phyloP scores from a whole-genome alignment of 1,140 invertebrate species.

The Paralvinella palmiformis region DNA sequence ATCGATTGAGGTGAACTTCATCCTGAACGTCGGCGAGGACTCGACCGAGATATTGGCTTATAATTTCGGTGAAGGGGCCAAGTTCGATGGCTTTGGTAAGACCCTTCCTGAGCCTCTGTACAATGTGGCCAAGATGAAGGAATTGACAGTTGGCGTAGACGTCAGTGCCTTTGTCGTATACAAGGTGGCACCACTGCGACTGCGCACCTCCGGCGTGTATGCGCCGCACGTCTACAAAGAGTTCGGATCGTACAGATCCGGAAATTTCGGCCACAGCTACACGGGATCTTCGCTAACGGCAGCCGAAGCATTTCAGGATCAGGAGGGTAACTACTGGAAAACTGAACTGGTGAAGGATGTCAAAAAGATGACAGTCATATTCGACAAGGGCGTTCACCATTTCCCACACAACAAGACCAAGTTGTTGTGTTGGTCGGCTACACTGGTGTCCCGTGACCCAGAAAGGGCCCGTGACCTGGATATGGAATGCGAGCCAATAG shows the following conservation, averaged over 20 bases:
- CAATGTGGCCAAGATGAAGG: conserved; percentile 14
- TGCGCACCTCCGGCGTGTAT: neutral
- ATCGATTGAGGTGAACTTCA: conserved; percentile 15
- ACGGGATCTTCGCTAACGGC: conserved; percentile 9
- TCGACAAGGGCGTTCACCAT: conserved; percentile 19
- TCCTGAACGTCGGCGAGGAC: conserved; percentile 11
- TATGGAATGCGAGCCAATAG: conserved; percentile 7
- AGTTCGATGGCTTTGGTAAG: conserved; percentile 21
- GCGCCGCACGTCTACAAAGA: conserved; percentile 8
- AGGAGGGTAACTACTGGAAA: conserved; percentile 21
- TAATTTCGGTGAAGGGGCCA: conserved; percentile 18
- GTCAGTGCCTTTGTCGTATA: conserved; percentile 8
- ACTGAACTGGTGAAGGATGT: conserved; percentile 7
- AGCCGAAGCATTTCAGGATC: conserved; percentile 17
- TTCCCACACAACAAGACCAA: conserved; percentile 21
- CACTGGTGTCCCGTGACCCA: conserved; percentile 10
- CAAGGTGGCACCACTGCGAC: conserved; percentile 5
- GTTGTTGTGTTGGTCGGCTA: conserved; percentile 4
- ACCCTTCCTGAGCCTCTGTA: conserved; percentile 14
- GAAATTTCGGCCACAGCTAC: neutral
- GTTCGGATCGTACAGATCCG: conserved; percentile 2
- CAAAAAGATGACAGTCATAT: neutral
- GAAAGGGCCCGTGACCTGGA: conserved; percentile 8
- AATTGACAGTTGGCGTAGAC: conserved; percentile 11
- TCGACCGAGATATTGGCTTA: conserved; percentile 17